Conservation (phyloP, 2,888 invertebrate species). For the Antheraea yamamai region DNA sequence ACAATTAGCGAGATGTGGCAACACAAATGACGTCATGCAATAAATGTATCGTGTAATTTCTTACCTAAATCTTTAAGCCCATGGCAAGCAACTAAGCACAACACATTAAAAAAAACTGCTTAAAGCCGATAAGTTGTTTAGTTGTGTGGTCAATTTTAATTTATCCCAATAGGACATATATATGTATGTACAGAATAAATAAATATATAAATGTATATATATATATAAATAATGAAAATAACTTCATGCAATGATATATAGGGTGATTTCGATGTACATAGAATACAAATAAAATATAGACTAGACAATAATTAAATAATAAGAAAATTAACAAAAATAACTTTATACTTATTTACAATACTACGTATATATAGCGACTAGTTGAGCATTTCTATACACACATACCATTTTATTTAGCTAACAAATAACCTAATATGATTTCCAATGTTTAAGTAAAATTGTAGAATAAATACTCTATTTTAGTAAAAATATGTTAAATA, state of each 20-base stretch:
- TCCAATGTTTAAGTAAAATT: neutral
- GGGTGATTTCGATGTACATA: neutral
- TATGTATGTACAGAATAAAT: neutral
- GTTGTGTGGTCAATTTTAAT: neutral
- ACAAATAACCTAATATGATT: constrained; percentile 1
- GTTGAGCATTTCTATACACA: constrained; percentile 1
- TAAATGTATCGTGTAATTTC: neutral
- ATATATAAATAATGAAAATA: constrained; percentile 6
- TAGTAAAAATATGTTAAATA: neutral
- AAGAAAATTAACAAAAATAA: neutral
- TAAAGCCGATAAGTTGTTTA: neutral
- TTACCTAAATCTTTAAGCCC: neutral
- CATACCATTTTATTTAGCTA: neutral
- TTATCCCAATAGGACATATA: neutral
- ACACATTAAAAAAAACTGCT: constrained; percentile 6
- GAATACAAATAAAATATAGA: neutral
- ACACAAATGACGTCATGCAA: neutral
- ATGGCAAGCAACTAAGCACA: neutral
- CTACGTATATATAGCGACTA: neutral
- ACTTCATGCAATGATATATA: neutral
- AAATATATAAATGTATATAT: constrained; percentile 1
- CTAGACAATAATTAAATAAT: neutral
- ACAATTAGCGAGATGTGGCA: neutral
- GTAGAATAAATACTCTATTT: neutral
- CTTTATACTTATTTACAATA: neutral